Evolutionary conservation across 2,888 invertebrate genomes (phyloP), one percentile per base, ranked within the genome.

Genomic region (Axea sp.): DNA sequence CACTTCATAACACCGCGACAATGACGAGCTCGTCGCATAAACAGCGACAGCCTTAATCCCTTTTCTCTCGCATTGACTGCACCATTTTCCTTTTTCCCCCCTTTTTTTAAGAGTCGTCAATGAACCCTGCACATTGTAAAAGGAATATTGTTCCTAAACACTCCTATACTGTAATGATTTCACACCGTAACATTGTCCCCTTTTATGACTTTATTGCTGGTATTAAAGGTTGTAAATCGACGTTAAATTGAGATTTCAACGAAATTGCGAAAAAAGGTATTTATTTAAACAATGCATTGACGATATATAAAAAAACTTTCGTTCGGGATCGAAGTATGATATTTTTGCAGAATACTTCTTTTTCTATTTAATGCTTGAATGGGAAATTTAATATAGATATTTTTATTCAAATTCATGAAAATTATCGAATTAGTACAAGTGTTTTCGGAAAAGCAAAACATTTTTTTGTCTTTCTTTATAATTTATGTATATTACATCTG

Each of bases 1-100:
- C 86, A 83, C 83, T 80, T 84, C 84, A 84, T 86, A 84, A 84
- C 83, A 77, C 77, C 76, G 76, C 80, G 80, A 85, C 83, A 85
- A 84, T 84, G 82, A 81, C 77, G 77, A 68, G 68, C 62, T 43
- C 72, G 77, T 76, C 75, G 80, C 76, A 76, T n/a, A 78, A 80
- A 77, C 68, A 59, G 41, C 62, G 76, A 41, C 60, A 49, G 69
- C 59, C 69, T 64, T 71, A 67, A 73, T 73, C 41, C 62, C 67
- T 22, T 55, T 33, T 71, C 35, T 60, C 37, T 14, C n/a, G 26
- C 41, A 37, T 51, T 19, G 68, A 31, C 69, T 43, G 24, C 33
- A 30, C 68, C 47, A 39, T 47, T 19, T 24, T 14, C 26, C 9
- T 22, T 22, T 17, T 35, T 26, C 17, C 17, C 15, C n/a, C n/a